Evolutionary conservation across 2,113 vertebrate genomes (phyloP).

Genomic region (Sylvietta virens): DNA sequence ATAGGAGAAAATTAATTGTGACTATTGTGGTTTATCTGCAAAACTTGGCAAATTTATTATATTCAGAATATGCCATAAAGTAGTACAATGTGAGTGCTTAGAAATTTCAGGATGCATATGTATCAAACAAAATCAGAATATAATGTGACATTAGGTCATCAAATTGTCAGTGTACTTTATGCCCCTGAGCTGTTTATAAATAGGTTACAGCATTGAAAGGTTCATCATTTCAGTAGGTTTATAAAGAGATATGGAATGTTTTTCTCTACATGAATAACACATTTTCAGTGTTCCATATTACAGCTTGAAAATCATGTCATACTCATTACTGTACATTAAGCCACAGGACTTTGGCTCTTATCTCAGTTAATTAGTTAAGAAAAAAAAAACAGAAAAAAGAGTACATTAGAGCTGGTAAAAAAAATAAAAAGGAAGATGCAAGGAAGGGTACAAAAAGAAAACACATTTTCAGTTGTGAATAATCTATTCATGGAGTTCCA

Average conservation of each 20-base stretch:
- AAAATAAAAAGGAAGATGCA: not conserved
- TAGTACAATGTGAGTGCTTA: not conserved
- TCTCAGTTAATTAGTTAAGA: not conserved
- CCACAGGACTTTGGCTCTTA: not conserved
- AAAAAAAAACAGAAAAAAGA: not conserved
- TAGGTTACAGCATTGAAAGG: not conserved
- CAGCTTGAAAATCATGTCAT: not conserved
- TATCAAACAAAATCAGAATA: not conserved
- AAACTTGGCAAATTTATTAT: not conserved
- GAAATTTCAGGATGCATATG: not conserved
- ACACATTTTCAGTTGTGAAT: not conserved
- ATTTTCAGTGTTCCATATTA: not conserved
- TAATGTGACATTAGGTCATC: not conserved
- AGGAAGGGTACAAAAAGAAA: not conserved
- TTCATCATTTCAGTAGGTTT: conserved; percentile 1
- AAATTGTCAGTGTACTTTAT: not conserved
- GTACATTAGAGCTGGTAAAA: not conserved
- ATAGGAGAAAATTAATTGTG: not conserved
- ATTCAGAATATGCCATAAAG: not conserved
- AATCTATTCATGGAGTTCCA: not conserved
- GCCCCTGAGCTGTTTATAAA: not conserved
- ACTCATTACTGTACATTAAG: conserved; percentile 12
- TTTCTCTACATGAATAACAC: not conserved
- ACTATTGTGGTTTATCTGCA: not conserved
- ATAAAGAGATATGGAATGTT: not conserved